Evolutionary conservation across 2,797 vertebrate species (phyloP), one percentile per base, ranked within the genome.

Genomic region (Ctenopoma kingsleyae): DNA sequence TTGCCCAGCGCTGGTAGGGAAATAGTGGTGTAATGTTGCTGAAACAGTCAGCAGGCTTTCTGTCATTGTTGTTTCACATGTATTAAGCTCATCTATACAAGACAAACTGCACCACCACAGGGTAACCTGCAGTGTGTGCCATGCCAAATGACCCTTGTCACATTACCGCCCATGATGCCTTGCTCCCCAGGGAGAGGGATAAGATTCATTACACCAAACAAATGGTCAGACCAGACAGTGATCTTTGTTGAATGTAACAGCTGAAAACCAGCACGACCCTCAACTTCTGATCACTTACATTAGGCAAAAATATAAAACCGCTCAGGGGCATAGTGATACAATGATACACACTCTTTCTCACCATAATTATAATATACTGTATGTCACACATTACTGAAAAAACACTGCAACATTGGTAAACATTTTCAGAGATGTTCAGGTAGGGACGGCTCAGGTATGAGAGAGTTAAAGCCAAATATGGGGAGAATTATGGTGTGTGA

Each of bases 111-210:
- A n/a, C 43, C n/a, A 23, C 74, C 53, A 8, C 59, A n/a, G 49
- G 62, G 27, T 2, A 32, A 36, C 32, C 25, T 9, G 46, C 68
- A 22, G 67, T 19, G 3, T 3, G 54, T 7, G 70, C 59, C 64
- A 36, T 36, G 65, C 73, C 73, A 77, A 83, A 75, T 76, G 87
- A 86, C 78, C 80, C 75, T 52, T 6, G 30, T 70, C 80, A 38
- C 84, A 74, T 83, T 74, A 86, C 82, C 84, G 76, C 78, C 82
- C 84, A 59, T 66, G 65, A 73, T 54, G 82, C 63, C 51, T 63
- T 4, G 4, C 71, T 30, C 81, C 67, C 50, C 55, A 9, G 68
- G 50, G 57, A 67, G 51, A 43, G 11, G 47, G 46, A 12, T 48
- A 60, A 76, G 77, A 67, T 69, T 64, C 71, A 85, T 79, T 62